A percentile compares a stretch with the other conserved stretches of the same genome.
These are phyloP conservation scores for Anarsia innoxiella DNA, from an alignment of 2,888 invertebrate species.

Conservation along the genomic window DNA sequence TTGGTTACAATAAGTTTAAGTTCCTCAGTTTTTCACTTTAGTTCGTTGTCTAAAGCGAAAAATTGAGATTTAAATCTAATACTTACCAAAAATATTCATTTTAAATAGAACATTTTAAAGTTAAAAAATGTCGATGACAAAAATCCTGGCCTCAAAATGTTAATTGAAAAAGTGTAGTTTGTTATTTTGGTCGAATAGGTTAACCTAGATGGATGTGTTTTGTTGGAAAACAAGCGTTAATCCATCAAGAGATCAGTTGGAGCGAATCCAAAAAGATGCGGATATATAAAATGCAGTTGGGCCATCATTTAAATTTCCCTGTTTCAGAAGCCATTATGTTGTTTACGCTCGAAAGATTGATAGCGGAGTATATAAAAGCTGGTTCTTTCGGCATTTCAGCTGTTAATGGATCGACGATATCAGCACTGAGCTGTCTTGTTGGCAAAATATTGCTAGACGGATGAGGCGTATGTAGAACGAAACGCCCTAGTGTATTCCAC, in stretches of 20 bases:
- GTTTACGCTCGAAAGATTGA: slow-evolving; percentile 14
- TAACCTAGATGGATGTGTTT: slow-evolving; percentile 41
- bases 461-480: neutral
- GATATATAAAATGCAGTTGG: slow-evolving; percentile 23
- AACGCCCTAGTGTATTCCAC: neutral
- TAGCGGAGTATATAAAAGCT: slow-evolving; percentile 8
- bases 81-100: too few relatives aligned
- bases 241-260: slow-evolving; percentile 39
- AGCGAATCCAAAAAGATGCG: slow-evolving; percentile 31
- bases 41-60: too few relatives aligned
- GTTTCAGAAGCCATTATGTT: slow-evolving; percentile 18
- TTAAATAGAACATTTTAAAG: too few relatives aligned
- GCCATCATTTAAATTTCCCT: slow-evolving; percentile 22
- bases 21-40: too few relatives aligned
- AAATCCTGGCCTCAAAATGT: too few relatives aligned
- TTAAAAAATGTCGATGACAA: too few relatives aligned
- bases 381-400: neutral
- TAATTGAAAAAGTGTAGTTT: too few relatives aligned
- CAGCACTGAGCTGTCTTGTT: neutral
- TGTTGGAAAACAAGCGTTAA: slow-evolving; percentile 34
- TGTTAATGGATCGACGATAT: too few relatives aligned
- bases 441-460: neutral
- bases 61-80: too few relatives aligned
- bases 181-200: too few relatives aligned
- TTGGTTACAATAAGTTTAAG: too few relatives aligned